Conservation (phyloP, 1,140 invertebrate genomes). For the Drosophila takahashii region DNA sequence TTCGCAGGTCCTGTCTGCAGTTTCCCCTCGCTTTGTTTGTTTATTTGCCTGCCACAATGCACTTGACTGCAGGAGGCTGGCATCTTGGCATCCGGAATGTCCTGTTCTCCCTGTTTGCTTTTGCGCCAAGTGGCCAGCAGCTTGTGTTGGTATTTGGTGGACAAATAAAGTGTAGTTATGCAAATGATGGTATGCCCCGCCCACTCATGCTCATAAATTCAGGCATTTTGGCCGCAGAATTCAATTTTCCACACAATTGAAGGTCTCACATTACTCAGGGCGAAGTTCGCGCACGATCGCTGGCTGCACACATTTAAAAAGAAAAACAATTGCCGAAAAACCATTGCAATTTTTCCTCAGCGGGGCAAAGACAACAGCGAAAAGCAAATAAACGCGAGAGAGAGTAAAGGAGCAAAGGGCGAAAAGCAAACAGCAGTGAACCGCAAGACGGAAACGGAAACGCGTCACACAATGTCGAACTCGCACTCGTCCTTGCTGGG, state of each 20-base stretch:
- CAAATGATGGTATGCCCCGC: constrained; percentile 21
- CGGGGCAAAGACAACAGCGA: constrained; percentile 48
- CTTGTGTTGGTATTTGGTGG: constrained; percentile 29
- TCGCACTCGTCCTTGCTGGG: constrained; percentile 21
- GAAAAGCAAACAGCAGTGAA: constrained; percentile 61
- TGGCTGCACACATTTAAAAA: constrained; percentile 27
- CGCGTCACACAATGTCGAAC: constrained; percentile 71
- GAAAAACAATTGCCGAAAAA: constrained; percentile 45
- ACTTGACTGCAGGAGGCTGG: constrained; percentile 39
- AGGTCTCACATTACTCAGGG: constrained; percentile 38
- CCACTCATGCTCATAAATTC: constrained; percentile 26
- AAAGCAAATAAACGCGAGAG: constrained; percentile 69
- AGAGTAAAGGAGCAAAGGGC: constrained; percentile 10
- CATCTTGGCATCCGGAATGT: constrained; percentile 34
- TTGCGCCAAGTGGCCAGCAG: constrained; percentile 36
- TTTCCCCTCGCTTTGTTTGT: constrained; percentile 22
- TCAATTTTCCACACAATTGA: constrained; percentile 68
- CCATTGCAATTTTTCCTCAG: constrained; percentile 51
- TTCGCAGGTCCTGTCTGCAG: constrained; percentile 13
- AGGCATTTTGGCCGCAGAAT: constrained; percentile 32
- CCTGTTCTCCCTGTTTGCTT: constrained; percentile 24
- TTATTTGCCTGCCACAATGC: constrained; percentile 32
- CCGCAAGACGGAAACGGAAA: constrained; percentile 70
- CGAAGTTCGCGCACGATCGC: constrained; percentile 30
- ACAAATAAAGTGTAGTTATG: constrained; percentile 44